Base-by-base conservation (phyloP, 2,888 invertebrate species). In the Hedya salicella region DNA sequence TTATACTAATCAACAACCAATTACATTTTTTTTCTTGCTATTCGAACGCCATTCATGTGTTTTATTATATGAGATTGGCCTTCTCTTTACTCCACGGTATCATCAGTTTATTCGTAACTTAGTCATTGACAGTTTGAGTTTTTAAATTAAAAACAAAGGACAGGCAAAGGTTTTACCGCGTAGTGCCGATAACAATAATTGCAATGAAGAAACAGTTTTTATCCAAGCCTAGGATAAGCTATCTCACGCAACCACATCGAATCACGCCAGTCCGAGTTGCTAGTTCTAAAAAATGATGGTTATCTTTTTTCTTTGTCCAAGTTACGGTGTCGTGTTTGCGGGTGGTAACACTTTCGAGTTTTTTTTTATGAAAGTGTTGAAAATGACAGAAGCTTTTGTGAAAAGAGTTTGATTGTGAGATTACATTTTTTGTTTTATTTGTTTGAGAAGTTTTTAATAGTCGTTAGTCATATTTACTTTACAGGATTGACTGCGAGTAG, bases 181-280 rank as follows among this genome's bases (percentile, higher is more conserved):
- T 67, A 56, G 30, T 25, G 57, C 57, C 56, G 52, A 63, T 54
- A 61, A 54, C 39, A 25, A 62, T 74, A 73, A 74, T 74, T 68
- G 72, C 67, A 71, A 70, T 70, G 71, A 73, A 74, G 76, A 73
- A 76, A 74, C 73, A 62, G 59, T 70, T 70, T 77, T 76, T 77
- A 72, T 73, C 54, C 65, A 46, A 50, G 59, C 36, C 69, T 67
- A 70, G 73, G 75, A 76, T 73, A 74, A 74, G 63, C 68, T 70
- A 78, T 77, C 77, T 75, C 77, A 78, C 77, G 77, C 77, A 69
- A 78, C 13, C 42, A 6, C 13, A 21, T 57, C 53, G 39, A 66
- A 60, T 40, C 66, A 66, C 66, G 66, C 60, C 46, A 61, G 46
- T 13, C 49, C 11, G 13, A 40, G 30, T 57, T 57, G 56, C 56